A percentile compares a stretch with the other conserved stretches of the same genome.
Conservation (phyloP, 92 coral and sea anemone genomes). For the Phenganax subtilis region DNA sequence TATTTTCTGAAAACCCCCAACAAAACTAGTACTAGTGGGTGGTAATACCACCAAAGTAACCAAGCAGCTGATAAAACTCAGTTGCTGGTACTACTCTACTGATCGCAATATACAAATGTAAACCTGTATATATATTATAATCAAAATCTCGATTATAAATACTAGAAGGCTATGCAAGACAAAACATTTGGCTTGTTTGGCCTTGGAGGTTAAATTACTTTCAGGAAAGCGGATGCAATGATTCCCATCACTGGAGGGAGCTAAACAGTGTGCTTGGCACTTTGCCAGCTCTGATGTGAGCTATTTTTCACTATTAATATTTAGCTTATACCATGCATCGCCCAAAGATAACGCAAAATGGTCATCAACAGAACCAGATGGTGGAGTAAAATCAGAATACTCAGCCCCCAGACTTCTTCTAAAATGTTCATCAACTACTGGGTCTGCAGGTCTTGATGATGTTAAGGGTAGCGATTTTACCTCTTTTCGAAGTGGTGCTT, state of each 20-base stretch:
- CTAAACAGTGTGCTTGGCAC: background rate
- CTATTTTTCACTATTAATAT: constrained; percentile 35
- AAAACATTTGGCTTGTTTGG: constrained; percentile 9
- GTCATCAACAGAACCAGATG: constrained; percentile 92
- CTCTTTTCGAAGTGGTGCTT: constrained; percentile 68
- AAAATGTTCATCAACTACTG: constrained; percentile 99
- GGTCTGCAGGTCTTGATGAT: constrained; percentile 68
- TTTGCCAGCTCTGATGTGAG: constrained; percentile 13
- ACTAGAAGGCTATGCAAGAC: background rate
- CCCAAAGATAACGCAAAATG: constrained; percentile 98
- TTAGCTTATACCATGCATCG: constrained; percentile 74
- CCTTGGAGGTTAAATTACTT: background rate
- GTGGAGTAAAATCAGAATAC: constrained; percentile 77
- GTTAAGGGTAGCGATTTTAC: constrained; percentile 50
- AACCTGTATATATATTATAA: background rate
- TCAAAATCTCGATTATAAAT: background rate
- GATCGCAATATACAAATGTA: background rate
- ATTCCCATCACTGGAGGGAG: background rate
- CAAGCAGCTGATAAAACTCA: constrained; percentile 8
- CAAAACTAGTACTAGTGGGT: constrained; percentile 1
- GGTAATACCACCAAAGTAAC: background rate
- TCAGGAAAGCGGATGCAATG: background rate
- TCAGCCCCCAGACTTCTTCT: constrained; percentile 93
- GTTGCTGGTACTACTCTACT: background rate
- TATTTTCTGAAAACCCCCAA: background rate